These are phyloP conservation scores for Tyto alba DNA, from an alignment of 2,113 vertebrate species.

Conservation along the genomic window DNA sequence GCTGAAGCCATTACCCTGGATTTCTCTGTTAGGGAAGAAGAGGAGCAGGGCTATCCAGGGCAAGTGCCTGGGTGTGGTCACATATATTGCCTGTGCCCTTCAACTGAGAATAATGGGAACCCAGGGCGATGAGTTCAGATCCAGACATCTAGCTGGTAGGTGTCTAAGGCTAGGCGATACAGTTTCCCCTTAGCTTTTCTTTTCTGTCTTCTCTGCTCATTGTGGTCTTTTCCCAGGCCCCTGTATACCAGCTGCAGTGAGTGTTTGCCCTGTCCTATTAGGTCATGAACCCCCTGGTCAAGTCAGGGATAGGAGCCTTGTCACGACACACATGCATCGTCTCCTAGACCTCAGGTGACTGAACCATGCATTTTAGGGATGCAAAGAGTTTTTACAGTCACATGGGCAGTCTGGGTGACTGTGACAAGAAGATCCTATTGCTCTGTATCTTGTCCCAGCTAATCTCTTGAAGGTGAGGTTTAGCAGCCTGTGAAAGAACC, in stretches of 20 bases:
- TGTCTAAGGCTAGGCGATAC: background rate
- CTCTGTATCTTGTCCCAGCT: background rate
- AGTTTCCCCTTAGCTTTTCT: background rate
- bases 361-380: background rate
- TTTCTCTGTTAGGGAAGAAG: background rate
- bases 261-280: background rate
- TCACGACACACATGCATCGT: rapidly evolving
- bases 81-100: background rate
- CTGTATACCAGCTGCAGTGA: background rate
- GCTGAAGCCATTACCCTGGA: background rate
- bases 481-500: background rate
- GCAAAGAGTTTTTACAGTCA: background rate
- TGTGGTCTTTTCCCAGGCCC: background rate
- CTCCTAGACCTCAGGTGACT: background rate
- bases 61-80: background rate
- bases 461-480: background rate
- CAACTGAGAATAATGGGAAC: background rate
- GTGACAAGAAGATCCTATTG: background rate
- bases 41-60: background rate
- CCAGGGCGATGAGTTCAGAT: background rate
- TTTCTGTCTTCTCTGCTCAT: background rate
- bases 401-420: background rate
- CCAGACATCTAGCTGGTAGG: background rate
- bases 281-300: background rate
- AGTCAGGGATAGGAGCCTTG: background rate